A percentile compares a stretch with the other conserved stretches of the same genome.
These are phyloP conservation scores for Takifugu bimaculatus DNA, from an alignment of 2,113 vertebrate species.

Conservation along the genomic window DNA sequence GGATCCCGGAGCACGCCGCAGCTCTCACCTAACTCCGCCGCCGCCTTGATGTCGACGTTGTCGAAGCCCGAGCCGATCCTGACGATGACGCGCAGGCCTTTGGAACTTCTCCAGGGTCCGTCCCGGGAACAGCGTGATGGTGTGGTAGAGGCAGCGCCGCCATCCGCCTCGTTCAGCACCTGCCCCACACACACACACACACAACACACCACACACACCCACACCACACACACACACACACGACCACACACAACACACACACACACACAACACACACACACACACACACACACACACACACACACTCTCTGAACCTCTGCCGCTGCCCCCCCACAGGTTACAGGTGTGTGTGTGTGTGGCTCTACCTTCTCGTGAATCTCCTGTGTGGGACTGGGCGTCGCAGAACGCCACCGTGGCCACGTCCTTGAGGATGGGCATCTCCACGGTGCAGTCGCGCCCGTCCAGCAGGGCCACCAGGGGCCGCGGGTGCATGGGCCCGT, in stretches of 20 bases:
- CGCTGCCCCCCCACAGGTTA: no score
- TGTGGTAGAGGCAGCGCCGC: constrained; percentile 88
- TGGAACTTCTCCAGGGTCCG: constrained; percentile 89
- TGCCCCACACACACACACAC: constrained; percentile 36
- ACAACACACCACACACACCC: no score
- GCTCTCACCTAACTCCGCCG: constrained; percentile 83
- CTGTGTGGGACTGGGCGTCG: constrained; percentile 89
- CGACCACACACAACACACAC: no score
- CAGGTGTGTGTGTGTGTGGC: no score
- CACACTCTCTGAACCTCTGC: no score
- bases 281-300: constrained; percentile 8
- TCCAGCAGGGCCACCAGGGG: constrained; percentile 88
- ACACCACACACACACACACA: no score
- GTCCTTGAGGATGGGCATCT: constrained; percentile 91
- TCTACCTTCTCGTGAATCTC: constrained; percentile 90
- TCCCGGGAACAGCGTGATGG: constrained; percentile 88
- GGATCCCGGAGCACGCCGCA: background rate
- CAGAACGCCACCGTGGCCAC: constrained; percentile 90
- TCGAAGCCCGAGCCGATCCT: constrained; percentile 87
- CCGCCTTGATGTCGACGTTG: constrained; percentile 88
- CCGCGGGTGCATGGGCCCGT: constrained; percentile 87
- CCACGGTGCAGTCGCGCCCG: constrained; percentile 88
- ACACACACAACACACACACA: no score
- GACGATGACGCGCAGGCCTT: constrained; percentile 87
- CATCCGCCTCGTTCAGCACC: constrained; percentile 89